Evolutionary conservation across 2,888 invertebrate genomes (phyloP).

Genomic region (Scaptomyza parva): DNA sequence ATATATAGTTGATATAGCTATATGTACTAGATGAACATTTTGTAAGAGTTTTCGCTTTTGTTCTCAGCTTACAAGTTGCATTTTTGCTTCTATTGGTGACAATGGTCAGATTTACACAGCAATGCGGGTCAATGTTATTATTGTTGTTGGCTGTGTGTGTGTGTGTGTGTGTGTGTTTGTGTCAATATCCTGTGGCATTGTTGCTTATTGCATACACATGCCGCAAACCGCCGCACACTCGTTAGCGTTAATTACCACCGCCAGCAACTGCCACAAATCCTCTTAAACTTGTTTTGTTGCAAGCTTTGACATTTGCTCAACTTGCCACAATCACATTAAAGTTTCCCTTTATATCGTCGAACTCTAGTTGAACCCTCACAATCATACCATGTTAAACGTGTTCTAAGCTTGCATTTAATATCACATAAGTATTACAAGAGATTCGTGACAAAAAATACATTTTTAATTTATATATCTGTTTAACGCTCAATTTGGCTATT

Average conservation of each 20-base stretch:
- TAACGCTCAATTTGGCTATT: constrained; percentile 41
- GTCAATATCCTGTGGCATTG: constrained; percentile 49
- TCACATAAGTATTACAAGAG: background rate
- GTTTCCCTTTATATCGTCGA: background rate
- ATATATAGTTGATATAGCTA: background rate
- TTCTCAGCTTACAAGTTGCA: constrained; percentile 53
- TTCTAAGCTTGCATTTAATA: too few relatives aligned
- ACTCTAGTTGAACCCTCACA: background rate
- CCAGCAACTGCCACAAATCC: constrained; percentile 4
- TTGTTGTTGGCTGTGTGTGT: constrained; percentile 6
- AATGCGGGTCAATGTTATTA: constrained; percentile 14
- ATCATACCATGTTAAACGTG: too few relatives aligned
- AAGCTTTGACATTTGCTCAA: constrained; percentile 52
- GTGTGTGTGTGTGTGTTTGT: constrained; percentile 14
- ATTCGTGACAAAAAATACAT: background rate
- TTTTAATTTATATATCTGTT: constrained; percentile 40
- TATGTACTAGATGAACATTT: constrained; percentile 9
- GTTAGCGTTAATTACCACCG: constrained; percentile 54
- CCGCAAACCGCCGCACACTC: constrained; percentile 43
- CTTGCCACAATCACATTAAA: constrained; percentile 17
- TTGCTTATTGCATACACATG: constrained; percentile 32
- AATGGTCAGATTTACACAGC: constrained; percentile 35
- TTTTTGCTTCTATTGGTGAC: constrained; percentile 45
- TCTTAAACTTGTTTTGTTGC: background rate
- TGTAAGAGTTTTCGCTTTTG: constrained; percentile 28